Conservation (phyloP, 2,888 invertebrate species). For the Conus canariensis region DNA sequence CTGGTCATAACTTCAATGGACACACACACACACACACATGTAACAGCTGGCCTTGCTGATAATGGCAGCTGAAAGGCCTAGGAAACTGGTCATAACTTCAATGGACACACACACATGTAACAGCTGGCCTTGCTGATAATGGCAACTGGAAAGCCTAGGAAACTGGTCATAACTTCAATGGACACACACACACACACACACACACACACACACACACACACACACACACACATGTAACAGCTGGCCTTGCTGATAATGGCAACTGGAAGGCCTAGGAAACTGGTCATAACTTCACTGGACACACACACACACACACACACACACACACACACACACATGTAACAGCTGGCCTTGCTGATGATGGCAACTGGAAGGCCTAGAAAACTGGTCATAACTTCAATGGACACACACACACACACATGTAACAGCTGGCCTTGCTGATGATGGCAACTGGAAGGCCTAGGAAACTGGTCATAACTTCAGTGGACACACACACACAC, state of each 20-base stretch:
- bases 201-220: too few relatives aligned
- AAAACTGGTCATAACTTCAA: too few relatives aligned
- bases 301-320: not conserved
- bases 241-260: not conserved
- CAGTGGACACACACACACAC: not conserved
- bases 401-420: not conserved
- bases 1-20: too few relatives aligned
- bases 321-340: not conserved
- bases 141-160: not conserved
- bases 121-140: not conserved
- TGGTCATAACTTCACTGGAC: too few relatives aligned
- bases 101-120: not conserved
- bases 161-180: too few relatives aligned
- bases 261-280: not conserved
- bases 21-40: not conserved
- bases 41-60: not conserved
- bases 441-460: not conserved
- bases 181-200: not conserved
- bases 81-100: too few relatives aligned
- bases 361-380: not conserved
- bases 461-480: too few relatives aligned
- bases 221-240: not conserved
- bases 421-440: too few relatives aligned
- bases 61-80: not conserved
- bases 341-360: not conserved